Evolutionary conservation across 1,140 invertebrate species (phyloP).

Genomic region (Trichoplusia ni): DNA sequence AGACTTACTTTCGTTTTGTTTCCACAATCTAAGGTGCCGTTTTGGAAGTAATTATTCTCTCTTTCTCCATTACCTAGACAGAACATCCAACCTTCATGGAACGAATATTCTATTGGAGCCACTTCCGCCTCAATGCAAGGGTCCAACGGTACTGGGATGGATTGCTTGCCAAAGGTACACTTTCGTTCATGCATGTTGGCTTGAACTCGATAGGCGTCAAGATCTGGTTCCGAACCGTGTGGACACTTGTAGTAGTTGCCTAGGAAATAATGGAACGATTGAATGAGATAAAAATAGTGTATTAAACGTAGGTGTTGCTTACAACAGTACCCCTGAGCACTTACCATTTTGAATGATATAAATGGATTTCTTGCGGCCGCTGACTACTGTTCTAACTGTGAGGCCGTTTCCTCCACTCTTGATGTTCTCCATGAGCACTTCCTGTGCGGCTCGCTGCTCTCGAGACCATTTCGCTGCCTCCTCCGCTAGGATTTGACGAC

Average conservation of each 20-base stretch:
- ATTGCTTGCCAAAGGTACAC: constrained; percentile 64
- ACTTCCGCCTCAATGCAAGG: constrained; percentile 74
- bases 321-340: not conserved
- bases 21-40: constrained; percentile 74
- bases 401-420: constrained; percentile 74
- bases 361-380: constrained; percentile 51
- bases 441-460: constrained; percentile 71
- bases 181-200: constrained; percentile 75
- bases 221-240: constrained; percentile 65
- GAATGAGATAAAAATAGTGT: not conserved
- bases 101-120: constrained; percentile 74
- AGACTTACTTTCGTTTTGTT: constrained; percentile 72
- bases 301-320: not conserved
- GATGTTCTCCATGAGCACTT: constrained; percentile 76
- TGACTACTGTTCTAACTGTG: constrained; percentile 69
- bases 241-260: constrained; percentile 74
- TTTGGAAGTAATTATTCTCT: constrained; percentile 74
- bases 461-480: constrained; percentile 75
- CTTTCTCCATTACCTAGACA: constrained; percentile 73
- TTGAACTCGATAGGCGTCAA: constrained; percentile 69
- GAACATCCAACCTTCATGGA: constrained; percentile 77
- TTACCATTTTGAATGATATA: constrained; percentile 77
- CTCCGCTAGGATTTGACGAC: constrained; percentile 71
- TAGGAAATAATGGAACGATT: constrained; percentile 45
- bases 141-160: constrained; percentile 61